These are phyloP conservation scores for Caranx melampygus DNA, from an alignment of 2,113 vertebrate species.

Conservation along the genomic window DNA sequence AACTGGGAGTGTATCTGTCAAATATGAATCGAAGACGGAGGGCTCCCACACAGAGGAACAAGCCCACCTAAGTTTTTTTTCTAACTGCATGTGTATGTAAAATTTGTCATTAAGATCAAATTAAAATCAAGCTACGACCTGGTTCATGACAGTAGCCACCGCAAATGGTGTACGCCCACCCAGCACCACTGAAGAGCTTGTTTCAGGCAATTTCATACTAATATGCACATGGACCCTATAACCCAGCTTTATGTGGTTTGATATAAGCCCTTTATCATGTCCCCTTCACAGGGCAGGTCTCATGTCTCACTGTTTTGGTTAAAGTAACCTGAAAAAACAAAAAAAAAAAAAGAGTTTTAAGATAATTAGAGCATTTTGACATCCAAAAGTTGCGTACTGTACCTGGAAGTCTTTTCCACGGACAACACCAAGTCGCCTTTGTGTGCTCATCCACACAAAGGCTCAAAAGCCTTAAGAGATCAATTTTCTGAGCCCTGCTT, in stretches of 20 bases:
- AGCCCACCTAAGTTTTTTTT: too few relatives aligned
- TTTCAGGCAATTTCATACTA: conserved; percentile 14
- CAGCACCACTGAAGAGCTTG: not conserved
- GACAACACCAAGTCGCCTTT: conserved; percentile 17
- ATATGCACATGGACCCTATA: not conserved
- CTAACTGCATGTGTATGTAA: too few relatives aligned
- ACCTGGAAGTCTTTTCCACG: conserved; percentile 14
- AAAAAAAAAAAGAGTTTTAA: not conserved
- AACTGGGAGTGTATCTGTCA: not conserved
- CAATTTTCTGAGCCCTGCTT: conserved; percentile 61
- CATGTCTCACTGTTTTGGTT: not conserved
- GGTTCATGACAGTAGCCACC: not conserved
- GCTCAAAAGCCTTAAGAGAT: conserved; percentile 51
- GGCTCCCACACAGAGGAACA: not conserved
- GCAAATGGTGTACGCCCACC: not conserved
- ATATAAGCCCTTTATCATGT: not conserved
- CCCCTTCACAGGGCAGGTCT: not conserved
- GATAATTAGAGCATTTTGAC: conserved; percentile 9
- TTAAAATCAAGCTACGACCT: not conserved
- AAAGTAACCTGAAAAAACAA: not conserved
- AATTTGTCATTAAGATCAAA: too few relatives aligned
- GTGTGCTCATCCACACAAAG: conserved; percentile 43
- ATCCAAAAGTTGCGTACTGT: conserved; percentile 15
- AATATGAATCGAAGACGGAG: not conserved
- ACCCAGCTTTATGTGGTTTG: not conserved